Conservation (phyloP, 2,113 vertebrate genomes). For the Scolopax mira region DNA sequence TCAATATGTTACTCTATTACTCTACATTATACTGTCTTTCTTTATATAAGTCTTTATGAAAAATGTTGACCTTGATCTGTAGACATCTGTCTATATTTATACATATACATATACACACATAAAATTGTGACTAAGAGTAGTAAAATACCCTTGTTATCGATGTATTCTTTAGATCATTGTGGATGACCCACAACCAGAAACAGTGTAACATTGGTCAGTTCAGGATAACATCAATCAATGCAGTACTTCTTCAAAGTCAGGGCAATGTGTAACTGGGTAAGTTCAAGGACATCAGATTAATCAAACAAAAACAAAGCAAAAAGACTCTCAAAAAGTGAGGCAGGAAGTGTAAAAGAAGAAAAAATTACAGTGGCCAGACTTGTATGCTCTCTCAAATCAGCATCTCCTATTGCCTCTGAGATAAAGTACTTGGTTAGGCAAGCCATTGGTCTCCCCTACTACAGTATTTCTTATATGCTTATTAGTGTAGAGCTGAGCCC, state of each 20-base stretch:
- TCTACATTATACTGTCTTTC: neutral
- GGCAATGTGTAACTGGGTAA: neutral
- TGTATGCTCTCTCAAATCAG: neutral
- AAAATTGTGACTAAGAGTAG: neutral
- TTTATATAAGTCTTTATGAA: neutral
- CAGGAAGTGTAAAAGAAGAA: fast-evolving
- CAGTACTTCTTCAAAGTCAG: neutral
- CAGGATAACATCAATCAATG: neutral
- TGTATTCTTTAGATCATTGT: neutral
- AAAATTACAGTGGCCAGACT: neutral
- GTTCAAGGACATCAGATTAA: neutral
- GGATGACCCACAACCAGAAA: neutral
- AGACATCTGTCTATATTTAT: neutral
- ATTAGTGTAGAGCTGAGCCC: neutral
- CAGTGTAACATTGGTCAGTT: neutral
- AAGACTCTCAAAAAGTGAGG: fast-evolving
- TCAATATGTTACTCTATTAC: neutral
- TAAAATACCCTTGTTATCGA: neutral
- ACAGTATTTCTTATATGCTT: neutral
- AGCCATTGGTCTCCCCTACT: neutral
- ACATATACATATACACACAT: fast-evolving
- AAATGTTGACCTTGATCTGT: neutral
- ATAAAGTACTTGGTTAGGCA: neutral
- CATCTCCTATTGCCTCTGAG: neutral
- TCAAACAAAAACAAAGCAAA: neutral